phyloP scores from a whole-genome alignment of 2,888 invertebrate genomes.

The Eremobia ochroleuca region DNA sequence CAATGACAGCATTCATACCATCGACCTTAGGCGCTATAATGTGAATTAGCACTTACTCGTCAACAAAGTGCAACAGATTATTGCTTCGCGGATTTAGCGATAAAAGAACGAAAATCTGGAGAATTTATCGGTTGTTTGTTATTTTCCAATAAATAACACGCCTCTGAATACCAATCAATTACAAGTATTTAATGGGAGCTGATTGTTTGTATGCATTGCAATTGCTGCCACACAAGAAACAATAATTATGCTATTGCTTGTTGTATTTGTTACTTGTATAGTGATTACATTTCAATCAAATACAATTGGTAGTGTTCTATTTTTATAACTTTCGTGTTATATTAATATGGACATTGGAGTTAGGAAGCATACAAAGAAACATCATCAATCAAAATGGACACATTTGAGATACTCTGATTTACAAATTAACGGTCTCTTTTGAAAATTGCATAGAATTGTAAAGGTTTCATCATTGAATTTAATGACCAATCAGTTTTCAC shows the following conservation, averaged over 20 bases:
- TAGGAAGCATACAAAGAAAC: neutral
- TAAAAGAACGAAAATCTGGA: neutral
- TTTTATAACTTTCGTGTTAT: slow-evolving; percentile 5
- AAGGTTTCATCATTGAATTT: slow-evolving; percentile 9
- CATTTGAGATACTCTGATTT: neutral
- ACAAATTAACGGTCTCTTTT: neutral
- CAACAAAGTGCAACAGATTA: slow-evolving; percentile 4
- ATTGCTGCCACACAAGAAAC: too few relatives aligned
- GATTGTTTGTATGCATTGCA: slow-evolving; percentile 28
- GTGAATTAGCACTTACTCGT: slow-evolving; percentile 37
- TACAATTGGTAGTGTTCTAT: slow-evolving; percentile 14
- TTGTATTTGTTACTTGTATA: slow-evolving; percentile 21
- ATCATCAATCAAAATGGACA: neutral
- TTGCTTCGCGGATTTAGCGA: neutral
- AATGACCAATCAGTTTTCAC: slow-evolving; percentile 30
- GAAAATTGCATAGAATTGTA: neutral
- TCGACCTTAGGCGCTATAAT: slow-evolving; percentile 10
- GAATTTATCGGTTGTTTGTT: neutral
- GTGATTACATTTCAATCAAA: slow-evolving; percentile 47
- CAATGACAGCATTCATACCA: slow-evolving; percentile 27
- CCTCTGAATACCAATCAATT: slow-evolving; percentile 4
- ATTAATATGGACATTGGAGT: slow-evolving; percentile 4
- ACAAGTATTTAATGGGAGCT: slow-evolving; percentile 19
- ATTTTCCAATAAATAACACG: slow-evolving; percentile 9
- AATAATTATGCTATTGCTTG: slow-evolving; percentile 15